Evolutionary conservation across 37 sponge, comb jelly and placozoan genomes (phyloP).

Genomic region (Spongilla lacustris): DNA sequence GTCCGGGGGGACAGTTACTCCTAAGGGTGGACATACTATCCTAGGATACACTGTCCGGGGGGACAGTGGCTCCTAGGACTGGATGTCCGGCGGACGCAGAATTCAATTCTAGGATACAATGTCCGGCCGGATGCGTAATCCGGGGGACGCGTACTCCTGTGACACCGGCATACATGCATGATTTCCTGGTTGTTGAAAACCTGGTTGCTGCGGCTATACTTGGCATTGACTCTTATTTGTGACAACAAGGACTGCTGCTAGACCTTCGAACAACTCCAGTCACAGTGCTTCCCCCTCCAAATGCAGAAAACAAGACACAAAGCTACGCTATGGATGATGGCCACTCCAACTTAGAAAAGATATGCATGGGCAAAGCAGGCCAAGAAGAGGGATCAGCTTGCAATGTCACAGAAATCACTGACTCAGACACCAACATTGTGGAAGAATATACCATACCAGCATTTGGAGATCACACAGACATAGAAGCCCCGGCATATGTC

Average conservation of each 20-base stretch:
- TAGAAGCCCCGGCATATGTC: conserved; percentile 37
- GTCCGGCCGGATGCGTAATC: too few relatives aligned
- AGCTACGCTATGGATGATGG: background rate
- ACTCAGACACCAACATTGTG: conserved; percentile 16
- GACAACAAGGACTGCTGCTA: conserved; percentile 29
- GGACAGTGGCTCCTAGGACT: too few relatives aligned
- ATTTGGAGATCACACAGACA: background rate
- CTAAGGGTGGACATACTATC: too few relatives aligned
- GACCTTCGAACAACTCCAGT: conserved; percentile 35
- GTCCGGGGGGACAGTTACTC: too few relatives aligned
- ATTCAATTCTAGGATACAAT: too few relatives aligned
- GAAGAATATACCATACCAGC: conserved; percentile 52
- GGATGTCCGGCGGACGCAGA: too few relatives aligned
- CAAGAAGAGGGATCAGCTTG: conserved; percentile 19
- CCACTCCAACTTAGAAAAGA: background rate
- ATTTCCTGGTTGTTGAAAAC: conserved; percentile 56
- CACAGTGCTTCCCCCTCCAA: conserved; percentile 1
- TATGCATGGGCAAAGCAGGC: background rate
- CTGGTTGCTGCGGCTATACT: conserved; percentile 59
- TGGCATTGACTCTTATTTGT: conserved; percentile 62
- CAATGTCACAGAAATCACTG: conserved; percentile 17
- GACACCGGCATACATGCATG: conserved; percentile 28
- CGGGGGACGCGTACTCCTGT: conserved; percentile 18
- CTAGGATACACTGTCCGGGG: too few relatives aligned
- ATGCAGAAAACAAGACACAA: conserved; percentile 24